Base-by-base conservation (phyloP, 2,888 invertebrate species). In the Xanthia icteritia region DNA sequence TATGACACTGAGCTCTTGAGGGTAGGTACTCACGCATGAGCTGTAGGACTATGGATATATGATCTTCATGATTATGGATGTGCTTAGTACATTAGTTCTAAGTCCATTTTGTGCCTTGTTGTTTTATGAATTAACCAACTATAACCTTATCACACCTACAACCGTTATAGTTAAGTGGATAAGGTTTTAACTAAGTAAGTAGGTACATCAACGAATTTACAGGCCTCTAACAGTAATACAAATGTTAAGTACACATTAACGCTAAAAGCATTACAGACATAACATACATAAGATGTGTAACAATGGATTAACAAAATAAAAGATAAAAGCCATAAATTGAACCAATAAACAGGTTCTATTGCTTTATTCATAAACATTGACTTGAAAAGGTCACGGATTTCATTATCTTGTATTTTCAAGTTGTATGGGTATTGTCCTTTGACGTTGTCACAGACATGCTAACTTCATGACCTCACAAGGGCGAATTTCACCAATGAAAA, bases 331-430 rank as follows among this genome's bases (percentile, higher is more conserved):
- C 27, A 64, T 72, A 68, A 65, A 72, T 76, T 68, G 2, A 72
- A 83, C 11, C 20, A 58, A 70, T 42, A 66, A 82, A 45, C 65
- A 39, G 17, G 13, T 72, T 42, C 15, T 48, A 67, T 42, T 63
- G 51, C 65, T 77, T 45, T 51, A 51, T 64, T 45, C 67, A 81
- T 67, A 77, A 82, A 76, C 69, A 54, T 65, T 64, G 31, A 0
- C 23, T 48, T 64, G 13, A 73, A 69, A 83, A 78, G 73, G 69
- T 79, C 63, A 84, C 64, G 36, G 48, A 58, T 66, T 83, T 60
- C 11, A 68, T 70, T 60, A 58, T 56, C 4, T 54, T 60, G 8
- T 23, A 39, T 68, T 67, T 64, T 72, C 20, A 67, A 31, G 72
- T 72, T 68, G 72, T 54, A 54, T 56, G 48, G 58, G 15, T 45